Percentiles rank a stretch among this genome's conserved stretches.
Conservation (phyloP, 2,888 invertebrate genomes). For the Harpagoxenus sublaevis region DNA sequence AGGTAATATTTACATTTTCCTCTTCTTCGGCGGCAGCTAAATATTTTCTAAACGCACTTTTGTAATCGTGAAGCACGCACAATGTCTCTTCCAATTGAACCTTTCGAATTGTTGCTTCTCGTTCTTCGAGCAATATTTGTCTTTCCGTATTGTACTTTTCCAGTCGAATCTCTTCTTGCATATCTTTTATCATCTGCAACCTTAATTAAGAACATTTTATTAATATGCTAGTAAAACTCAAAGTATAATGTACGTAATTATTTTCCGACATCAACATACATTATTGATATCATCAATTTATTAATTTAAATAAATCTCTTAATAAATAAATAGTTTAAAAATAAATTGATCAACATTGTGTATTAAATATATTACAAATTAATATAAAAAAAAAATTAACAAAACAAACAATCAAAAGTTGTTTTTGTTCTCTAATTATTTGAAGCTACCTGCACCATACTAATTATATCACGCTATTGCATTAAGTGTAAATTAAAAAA, state of each 20-base stretch:
- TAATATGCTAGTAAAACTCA: not conserved
- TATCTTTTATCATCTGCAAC: slow-evolving; percentile 77
- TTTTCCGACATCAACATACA: not conserved
- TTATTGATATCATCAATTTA: not conserved
- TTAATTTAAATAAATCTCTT: not conserved
- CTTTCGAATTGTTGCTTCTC: slow-evolving; percentile 75
- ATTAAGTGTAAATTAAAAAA: not conserved
- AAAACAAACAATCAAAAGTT: not conserved
- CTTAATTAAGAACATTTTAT: slow-evolving; percentile 61
- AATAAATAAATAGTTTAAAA: not conserved
- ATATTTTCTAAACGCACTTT: slow-evolving; percentile 74
- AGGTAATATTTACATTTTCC: slow-evolving; percentile 76
- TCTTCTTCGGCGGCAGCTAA: slow-evolving; percentile 68
- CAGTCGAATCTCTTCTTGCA: slow-evolving; percentile 80
- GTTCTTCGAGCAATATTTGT: slow-evolving; percentile 71
- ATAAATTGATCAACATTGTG: not conserved
- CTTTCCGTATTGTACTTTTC: slow-evolving; percentile 76
- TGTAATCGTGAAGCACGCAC: slow-evolving; percentile 69
- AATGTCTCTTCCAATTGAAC: slow-evolving; percentile 79
- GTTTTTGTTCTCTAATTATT: not conserved
- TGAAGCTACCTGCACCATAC: not conserved
- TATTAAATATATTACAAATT: not conserved
- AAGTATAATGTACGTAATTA: not conserved
- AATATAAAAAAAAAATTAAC: not conserved
- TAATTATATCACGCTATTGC: not conserved